Evolutionary conservation across 2,888 invertebrate genomes (phyloP).

Genomic region (Agrotis puta): DNA sequence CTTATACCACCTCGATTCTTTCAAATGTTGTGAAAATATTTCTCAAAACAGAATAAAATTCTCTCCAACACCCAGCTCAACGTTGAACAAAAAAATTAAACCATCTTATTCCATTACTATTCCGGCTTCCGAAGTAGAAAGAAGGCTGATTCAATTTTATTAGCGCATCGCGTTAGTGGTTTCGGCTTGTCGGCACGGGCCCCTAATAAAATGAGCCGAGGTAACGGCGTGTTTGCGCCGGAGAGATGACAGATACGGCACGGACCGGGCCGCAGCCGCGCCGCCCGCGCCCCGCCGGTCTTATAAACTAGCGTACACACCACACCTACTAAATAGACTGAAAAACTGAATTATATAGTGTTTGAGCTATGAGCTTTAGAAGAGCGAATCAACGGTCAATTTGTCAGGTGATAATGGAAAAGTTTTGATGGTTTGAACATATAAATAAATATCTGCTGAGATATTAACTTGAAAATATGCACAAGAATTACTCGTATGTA

Average conservation of each 20-base stretch:
- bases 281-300: slow-evolving; percentile 67
- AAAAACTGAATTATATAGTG: slow-evolving; percentile 65
- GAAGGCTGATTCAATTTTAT: slow-evolving; percentile 75
- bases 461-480: no score
- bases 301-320: slow-evolving; percentile 83
- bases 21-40: neutral
- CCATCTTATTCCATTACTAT: slow-evolving; percentile 63
- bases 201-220: slow-evolving; percentile 89
- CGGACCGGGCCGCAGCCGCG: slow-evolving; percentile 73
- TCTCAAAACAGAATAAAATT: slow-evolving; percentile 13
- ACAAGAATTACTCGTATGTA: no score
- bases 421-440: neutral
- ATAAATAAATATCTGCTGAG: no score
- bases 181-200: slow-evolving; percentile 75
- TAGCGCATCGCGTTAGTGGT: slow-evolving; percentile 80
- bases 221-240: slow-evolving; percentile 87
- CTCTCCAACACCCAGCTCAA: neutral
- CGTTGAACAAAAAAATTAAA: slow-evolving; percentile 42
- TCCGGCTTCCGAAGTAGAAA: slow-evolving; percentile 68
- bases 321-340: slow-evolving; percentile 68
- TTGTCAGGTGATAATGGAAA: neutral
- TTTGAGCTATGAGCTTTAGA: slow-evolving; percentile 53
- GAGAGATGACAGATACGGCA: slow-evolving; percentile 89
- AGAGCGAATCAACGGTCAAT: slow-evolving; percentile 20
- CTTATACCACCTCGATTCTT: no score